A percentile compares a stretch with the other conserved stretches of the same genome.
These are phyloP conservation scores for Trachelus tabidus DNA, from an alignment of 2,888 invertebrate genomes.

Conservation along the genomic window DNA sequence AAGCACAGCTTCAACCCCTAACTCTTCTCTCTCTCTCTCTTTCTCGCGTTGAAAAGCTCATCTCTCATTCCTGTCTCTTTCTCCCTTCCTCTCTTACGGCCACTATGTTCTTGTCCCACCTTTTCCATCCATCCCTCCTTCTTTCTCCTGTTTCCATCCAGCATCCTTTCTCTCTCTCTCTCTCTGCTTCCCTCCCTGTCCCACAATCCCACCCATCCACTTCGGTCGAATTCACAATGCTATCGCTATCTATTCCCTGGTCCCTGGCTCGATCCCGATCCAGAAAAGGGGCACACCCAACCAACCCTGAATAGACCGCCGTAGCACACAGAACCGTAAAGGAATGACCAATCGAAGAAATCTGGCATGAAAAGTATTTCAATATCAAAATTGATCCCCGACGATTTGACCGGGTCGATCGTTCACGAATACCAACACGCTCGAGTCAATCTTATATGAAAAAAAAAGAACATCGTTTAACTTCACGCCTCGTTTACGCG, in stretches of 20 bases:
- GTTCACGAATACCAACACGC: background rate
- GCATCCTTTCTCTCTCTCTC: background rate
- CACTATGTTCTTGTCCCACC: background rate
- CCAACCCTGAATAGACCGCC: slow-evolving; percentile 1
- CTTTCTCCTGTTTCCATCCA: background rate
- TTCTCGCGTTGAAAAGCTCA: background rate
- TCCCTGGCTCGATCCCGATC: slow-evolving; percentile 3
- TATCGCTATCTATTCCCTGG: slow-evolving; percentile 9
- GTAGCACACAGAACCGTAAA: background rate
- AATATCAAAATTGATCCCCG: slow-evolving; percentile 2
- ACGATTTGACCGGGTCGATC: background rate
- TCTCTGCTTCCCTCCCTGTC: background rate
- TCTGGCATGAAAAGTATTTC: slow-evolving; percentile 7
- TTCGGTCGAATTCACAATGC: slow-evolving; percentile 17
- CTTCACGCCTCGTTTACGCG: background rate
- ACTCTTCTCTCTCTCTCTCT: background rate
- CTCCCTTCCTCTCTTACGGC: background rate
- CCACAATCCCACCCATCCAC: slow-evolving; percentile 6
- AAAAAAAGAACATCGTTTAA: background rate
- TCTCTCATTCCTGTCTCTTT: background rate
- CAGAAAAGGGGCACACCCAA: slow-evolving; percentile 3
- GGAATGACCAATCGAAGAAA: slow-evolving; percentile 8
- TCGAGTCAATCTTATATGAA: background rate
- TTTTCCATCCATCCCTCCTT: background rate
- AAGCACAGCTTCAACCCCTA: slow-evolving; percentile 10